Evolutionary conservation across 1,140 invertebrate species (phyloP).

Genomic region (Macrobrachium rosenbergii): DNA sequence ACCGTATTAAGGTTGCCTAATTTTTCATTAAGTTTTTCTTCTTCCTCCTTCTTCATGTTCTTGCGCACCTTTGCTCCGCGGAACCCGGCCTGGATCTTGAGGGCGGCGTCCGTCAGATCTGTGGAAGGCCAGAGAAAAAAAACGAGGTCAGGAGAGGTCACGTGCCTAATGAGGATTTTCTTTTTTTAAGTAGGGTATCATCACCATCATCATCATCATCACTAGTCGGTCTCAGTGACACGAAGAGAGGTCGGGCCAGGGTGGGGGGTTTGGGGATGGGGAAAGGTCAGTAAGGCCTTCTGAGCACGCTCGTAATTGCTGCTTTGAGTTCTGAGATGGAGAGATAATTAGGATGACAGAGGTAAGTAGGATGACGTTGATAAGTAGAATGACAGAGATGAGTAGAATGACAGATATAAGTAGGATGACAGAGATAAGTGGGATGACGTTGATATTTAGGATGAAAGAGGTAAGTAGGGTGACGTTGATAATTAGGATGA

Average conservation of each 20-base stretch:
- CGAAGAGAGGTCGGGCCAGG: not conserved
- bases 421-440: not conserved
- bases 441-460: too few species aligned
- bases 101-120: constrained; percentile 71
- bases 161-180: too few species aligned
- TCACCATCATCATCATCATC: too few species aligned
- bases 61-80: constrained; percentile 63
- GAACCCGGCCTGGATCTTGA: constrained; percentile 72
- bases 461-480: not conserved
- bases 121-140: constrained; percentile 57
- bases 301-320: too few species aligned
- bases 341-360: too few species aligned
- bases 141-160: constrained; percentile 27
- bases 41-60: constrained; percentile 51
- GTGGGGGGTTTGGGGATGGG: too few species aligned
- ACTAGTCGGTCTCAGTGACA: not conserved
- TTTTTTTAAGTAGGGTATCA: too few species aligned
- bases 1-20: constrained; percentile 46
- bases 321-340: too few species aligned
- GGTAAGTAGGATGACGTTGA: too few species aligned
- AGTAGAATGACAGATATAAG: not conserved
- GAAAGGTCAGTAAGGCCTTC: not conserved
- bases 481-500: too few species aligned
- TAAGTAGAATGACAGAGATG: not conserved
- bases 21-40: constrained; percentile 46